phyloP scores from a whole-genome alignment of 2,113 vertebrate species.

The Oryctolagus cuniculus region mOryCun1.1 NC_091450.1:24661501-24662000 shows the following conservation, averaged over 20 bases:
- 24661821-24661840: not conserved
- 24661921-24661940: not conserved
- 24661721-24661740: too few relatives aligned
- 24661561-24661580: too few relatives aligned
- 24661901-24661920: not conserved
- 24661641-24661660: not conserved
- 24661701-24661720: not conserved
- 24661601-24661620: not conserved
- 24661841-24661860: not conserved
- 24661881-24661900: not conserved
- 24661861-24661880: not conserved
- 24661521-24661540: too few relatives aligned
- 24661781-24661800: not conserved
- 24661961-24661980: not conserved
- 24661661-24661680: not conserved
- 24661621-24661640: not conserved
- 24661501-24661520: too few relatives aligned
- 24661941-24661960: not conserved
- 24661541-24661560: too few relatives aligned
- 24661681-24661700: rapidly evolving
- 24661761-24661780: not conserved
- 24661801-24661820: not conserved
- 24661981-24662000: not conserved
- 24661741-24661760: not conserved
- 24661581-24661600: not conserved